Conservation (phyloP, 2,113 vertebrate species). For the Laterallus jamaicensis region DNA sequence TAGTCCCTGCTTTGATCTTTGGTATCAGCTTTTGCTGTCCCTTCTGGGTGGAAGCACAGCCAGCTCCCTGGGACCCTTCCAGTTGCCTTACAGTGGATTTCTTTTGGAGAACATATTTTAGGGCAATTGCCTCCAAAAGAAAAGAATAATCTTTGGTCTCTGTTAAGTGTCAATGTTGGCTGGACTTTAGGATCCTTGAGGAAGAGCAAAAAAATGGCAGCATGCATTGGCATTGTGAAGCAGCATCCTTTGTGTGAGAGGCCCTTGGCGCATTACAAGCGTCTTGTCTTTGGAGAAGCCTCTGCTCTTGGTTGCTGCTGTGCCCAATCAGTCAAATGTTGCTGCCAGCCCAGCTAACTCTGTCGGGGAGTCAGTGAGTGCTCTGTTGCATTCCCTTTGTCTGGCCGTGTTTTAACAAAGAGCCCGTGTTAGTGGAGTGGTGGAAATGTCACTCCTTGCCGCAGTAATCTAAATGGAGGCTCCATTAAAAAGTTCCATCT, state of each 20-base stretch:
- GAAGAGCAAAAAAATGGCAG: neutral
- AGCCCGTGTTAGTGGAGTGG: neutral
- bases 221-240: neutral
- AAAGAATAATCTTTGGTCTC: neutral
- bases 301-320: neutral
- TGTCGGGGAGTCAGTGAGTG: neutral
- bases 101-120: neutral
- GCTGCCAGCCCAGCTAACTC: constrained; percentile 9
- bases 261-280: neutral
- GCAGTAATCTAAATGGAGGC: neutral
- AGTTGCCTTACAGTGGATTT: neutral
- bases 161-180: neutral
- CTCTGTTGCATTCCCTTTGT: neutral
- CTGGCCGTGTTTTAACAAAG: neutral
- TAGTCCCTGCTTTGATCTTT: neutral
- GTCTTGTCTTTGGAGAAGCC: neutral
- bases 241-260: neutral
- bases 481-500: constrained; percentile 10
- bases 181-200: neutral
- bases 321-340: neutral
- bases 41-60: neutral
- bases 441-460: constrained; percentile 18
- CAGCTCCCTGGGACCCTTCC: neutral
- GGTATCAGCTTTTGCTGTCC: neutral
- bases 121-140: neutral